Evolutionary conservation across 1,140 invertebrate species (phyloP).

Genomic region (Calliopsis andreniformis): DNA sequence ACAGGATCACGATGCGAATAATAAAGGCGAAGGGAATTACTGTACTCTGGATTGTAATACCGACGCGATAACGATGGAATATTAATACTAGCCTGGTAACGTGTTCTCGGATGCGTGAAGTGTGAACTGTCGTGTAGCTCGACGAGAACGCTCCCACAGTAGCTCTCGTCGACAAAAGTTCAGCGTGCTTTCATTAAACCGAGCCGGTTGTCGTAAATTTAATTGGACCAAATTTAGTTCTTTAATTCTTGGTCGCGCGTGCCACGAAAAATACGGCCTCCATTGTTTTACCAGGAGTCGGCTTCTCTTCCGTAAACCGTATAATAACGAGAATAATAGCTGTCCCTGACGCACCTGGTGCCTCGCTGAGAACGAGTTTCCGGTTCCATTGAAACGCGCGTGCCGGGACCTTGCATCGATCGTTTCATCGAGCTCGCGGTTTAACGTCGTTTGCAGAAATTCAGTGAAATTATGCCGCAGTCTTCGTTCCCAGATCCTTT

Average conservation of each 20-base stretch:
- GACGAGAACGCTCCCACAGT: background rate
- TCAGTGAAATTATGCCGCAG: no score
- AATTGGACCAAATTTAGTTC: slow-evolving; percentile 38
- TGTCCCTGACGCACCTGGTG: background rate
- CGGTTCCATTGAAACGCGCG: background rate
- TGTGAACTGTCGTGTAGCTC: no score
- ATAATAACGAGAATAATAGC: slow-evolving; percentile 11
- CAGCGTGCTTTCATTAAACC: slow-evolving; percentile 3
- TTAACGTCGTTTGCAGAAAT: background rate
- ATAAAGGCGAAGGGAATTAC: no score
- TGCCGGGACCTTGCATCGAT: background rate
- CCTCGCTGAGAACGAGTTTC: background rate
- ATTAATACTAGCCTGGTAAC: background rate
- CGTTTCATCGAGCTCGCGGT: background rate
- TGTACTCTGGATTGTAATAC: background rate
- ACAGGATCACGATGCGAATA: no score
- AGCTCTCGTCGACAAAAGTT: background rate
- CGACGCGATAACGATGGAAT: no score
- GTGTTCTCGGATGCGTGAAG: background rate
- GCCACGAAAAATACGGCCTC: background rate
- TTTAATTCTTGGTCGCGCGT: slow-evolving; percentile 26
- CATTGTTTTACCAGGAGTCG: background rate
- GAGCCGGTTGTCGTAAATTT: background rate
- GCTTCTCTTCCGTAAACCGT: background rate
- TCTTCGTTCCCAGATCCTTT: no score